These are phyloP conservation scores for Cantharis flavilabris DNA, from an alignment of 2,888 invertebrate genomes.

Conservation along the genomic window DNA sequence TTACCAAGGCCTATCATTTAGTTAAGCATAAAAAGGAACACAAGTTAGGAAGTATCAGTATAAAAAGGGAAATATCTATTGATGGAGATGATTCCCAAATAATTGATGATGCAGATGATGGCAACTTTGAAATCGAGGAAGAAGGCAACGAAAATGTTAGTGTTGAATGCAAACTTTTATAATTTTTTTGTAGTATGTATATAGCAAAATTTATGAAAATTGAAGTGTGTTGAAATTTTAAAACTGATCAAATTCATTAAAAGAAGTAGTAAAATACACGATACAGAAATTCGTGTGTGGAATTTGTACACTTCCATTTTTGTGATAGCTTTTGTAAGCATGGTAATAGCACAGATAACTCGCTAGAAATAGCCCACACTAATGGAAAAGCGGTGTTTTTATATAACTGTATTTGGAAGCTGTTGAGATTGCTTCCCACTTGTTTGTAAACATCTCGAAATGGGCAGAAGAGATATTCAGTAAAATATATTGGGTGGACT, in stretches of 20 bases:
- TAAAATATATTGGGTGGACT: too few species aligned
- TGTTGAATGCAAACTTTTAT: background rate
- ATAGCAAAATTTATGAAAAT: background rate
- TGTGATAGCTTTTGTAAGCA: background rate
- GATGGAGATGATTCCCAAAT: conserved; percentile 25
- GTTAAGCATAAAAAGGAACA: conserved; percentile 41
- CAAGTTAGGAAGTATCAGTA: conserved; percentile 20
- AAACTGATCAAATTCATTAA: background rate
- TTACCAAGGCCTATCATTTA: conserved; percentile 39
- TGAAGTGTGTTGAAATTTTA: background rate
- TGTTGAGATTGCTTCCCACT: too few species aligned
- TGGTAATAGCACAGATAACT: background rate
- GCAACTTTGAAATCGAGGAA: conserved; percentile 3
- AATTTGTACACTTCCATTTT: background rate
- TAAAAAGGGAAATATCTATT: conserved; percentile 24
- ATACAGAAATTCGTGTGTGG: background rate
- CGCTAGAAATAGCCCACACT: too few species aligned
- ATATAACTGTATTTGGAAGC: too few species aligned
- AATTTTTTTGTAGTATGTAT: background rate
- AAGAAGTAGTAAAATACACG: background rate
- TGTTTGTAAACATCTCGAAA: too few species aligned
- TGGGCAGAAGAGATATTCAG: too few species aligned
- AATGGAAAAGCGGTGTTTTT: too few species aligned
- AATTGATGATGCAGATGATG: conserved; percentile 22
- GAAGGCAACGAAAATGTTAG: conserved; percentile 5